Conservation (phyloP, 2,888 invertebrate species). For the Keiferia lycopersicella region DNA sequence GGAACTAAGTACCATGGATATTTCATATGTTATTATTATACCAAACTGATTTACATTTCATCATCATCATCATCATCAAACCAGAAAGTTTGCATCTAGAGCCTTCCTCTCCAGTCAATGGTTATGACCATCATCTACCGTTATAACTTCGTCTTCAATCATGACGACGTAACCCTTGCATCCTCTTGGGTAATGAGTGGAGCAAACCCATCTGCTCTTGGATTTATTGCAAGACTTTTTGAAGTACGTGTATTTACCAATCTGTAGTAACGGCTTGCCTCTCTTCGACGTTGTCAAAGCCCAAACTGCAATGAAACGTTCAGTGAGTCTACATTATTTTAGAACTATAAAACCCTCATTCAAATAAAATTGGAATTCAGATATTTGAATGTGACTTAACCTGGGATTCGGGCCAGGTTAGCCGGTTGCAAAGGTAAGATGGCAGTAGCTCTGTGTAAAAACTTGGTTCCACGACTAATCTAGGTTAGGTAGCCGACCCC, state of each 20-base stretch:
- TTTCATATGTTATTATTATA: too few species aligned
- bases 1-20: too few species aligned
- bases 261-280: background rate
- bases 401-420: too few species aligned
- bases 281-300: background rate
- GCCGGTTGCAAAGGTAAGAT: too few species aligned
- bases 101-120: background rate
- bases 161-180: background rate
- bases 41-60: too few species aligned
- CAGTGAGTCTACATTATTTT: background rate
- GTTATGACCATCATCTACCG: background rate
- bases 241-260: background rate
- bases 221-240: background rate
- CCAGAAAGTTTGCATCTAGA: too few species aligned
- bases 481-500: too few species aligned
- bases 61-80: too few species aligned
- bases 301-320: constrained; percentile 3
- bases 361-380: background rate
- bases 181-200: background rate
- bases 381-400: background rate
- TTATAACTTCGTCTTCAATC: background rate
- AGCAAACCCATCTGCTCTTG: constrained; percentile 1
- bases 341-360: background rate
- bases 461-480: too few species aligned
- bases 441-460: too few species aligned